Conservation (phyloP, 2,797 vertebrate genomes). For the Octomys mimax region DNA sequence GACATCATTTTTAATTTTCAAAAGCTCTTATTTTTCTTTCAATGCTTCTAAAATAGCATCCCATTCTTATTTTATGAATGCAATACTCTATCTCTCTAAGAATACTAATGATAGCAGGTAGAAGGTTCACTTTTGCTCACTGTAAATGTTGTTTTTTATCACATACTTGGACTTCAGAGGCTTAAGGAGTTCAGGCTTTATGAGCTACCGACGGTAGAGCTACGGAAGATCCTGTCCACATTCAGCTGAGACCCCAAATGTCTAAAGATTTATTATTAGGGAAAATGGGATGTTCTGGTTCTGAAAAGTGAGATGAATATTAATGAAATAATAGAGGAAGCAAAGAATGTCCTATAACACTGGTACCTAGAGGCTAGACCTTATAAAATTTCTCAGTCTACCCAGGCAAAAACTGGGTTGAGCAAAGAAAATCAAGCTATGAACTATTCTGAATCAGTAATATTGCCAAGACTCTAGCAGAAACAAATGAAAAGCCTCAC, state of each 20-base stretch:
- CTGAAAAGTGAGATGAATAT: not conserved
- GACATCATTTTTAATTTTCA: conserved; percentile 8
- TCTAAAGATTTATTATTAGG: not conserved
- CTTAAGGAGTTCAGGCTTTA: not conserved
- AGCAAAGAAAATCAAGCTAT: not conserved
- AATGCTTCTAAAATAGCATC: not conserved
- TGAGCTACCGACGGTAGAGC: not conserved
- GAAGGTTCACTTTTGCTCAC: not conserved
- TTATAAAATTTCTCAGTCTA: not conserved
- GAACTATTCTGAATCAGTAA: not conserved
- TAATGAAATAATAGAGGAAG: not conserved
- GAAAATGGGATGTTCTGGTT: not conserved
- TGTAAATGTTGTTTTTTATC: not conserved
- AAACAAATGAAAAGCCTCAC: not conserved
- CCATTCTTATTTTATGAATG: not conserved
- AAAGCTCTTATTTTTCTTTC: not conserved
- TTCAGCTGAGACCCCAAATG: not conserved
- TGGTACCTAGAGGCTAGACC: not conserved
- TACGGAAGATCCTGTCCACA: not conserved
- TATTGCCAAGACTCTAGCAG: not conserved
- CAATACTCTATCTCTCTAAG: not conserved
- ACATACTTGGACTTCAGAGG: not conserved
- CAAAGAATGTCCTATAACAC: not conserved
- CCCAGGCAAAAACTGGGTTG: not conserved
- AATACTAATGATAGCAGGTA: not conserved